These are phyloP conservation scores for Podotricha telesiphe DNA, from an alignment of 2,888 invertebrate species.

Conservation along the genomic window DNA sequence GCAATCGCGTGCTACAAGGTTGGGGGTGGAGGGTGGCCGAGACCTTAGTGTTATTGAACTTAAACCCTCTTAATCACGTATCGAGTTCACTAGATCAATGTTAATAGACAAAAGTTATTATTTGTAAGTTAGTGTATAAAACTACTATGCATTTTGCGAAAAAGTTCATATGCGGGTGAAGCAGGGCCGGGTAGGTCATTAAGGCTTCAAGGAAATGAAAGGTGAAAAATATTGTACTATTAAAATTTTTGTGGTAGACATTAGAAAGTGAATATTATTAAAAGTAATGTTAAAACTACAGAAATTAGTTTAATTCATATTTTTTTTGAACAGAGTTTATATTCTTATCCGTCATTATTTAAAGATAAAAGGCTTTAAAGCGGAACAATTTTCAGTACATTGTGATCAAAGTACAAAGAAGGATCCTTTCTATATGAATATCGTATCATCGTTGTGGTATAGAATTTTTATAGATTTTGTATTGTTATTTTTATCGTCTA, in stretches of 20 bases:
- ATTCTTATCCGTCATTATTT: background rate
- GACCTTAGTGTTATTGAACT: conserved; percentile 43
- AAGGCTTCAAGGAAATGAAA: too few species aligned
- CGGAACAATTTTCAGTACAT: background rate
- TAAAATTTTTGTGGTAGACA: too few species aligned
- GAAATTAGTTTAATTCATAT: background rate
- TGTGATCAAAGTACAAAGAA: background rate
- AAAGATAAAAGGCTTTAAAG: conserved; percentile 12
- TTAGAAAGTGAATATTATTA: too few species aligned
- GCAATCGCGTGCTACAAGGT: conserved; percentile 32
- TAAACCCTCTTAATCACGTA: conserved; percentile 38
- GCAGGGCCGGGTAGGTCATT: too few species aligned
- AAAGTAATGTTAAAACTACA: too few species aligned
- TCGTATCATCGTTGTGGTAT: too few species aligned
- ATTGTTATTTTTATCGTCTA: too few species aligned
- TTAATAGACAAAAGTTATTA: conserved; percentile 27
- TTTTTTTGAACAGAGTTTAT: background rate
- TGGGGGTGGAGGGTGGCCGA: conserved; percentile 40
- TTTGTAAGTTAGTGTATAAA: background rate
- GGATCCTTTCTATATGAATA: background rate
- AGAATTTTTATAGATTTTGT: too few species aligned
- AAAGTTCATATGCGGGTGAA: background rate
- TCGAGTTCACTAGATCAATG: conserved; percentile 45
- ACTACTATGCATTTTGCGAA: background rate
- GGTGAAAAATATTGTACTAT: too few species aligned